Conservation (phyloP, 2,888 invertebrate species). For the Habrosyne pyritoides region DNA sequence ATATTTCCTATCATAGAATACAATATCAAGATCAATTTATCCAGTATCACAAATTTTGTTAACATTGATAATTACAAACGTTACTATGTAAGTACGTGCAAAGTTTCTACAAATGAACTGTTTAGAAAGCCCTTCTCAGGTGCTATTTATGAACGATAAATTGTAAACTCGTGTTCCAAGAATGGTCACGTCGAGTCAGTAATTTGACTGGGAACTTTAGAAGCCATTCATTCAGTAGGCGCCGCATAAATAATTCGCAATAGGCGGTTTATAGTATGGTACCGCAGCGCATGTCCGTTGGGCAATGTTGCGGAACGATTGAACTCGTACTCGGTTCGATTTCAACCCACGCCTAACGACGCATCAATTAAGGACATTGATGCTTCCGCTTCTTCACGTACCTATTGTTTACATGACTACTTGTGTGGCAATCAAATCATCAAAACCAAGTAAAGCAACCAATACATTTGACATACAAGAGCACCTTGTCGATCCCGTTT, state of each 20-base stretch:
- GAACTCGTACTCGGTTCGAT: slow-evolving; percentile 34
- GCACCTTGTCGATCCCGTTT: not conserved
- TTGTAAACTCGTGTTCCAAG: slow-evolving; percentile 39
- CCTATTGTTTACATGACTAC: slow-evolving; percentile 9
- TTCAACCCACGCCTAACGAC: slow-evolving; percentile 59
- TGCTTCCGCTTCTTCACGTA: slow-evolving; percentile 56
- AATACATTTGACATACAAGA: not conserved
- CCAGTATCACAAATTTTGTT: too few species aligned
- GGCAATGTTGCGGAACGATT: slow-evolving; percentile 59
- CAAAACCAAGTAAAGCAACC: not conserved
- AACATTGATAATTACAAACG: slow-evolving; percentile 9
- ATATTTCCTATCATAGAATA: too few species aligned
- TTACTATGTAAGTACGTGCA: slow-evolving; percentile 35
- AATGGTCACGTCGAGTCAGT: slow-evolving; percentile 42
- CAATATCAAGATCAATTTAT: not conserved
- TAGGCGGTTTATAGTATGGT: slow-evolving; percentile 38
- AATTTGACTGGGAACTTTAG: slow-evolving; percentile 46
- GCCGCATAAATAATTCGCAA: slow-evolving; percentile 64
- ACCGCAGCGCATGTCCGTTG: slow-evolving; percentile 39
- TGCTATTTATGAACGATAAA: slow-evolving; percentile 29
- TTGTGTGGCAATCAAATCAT: slow-evolving; percentile 3
- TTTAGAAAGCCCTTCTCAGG: slow-evolving; percentile 41
- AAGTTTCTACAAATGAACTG: slow-evolving; percentile 35
- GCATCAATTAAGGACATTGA: slow-evolving; percentile 55
- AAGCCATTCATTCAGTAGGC: slow-evolving; percentile 51